Evolutionary conservation across 2,888 invertebrate genomes (phyloP), one percentile per base, ranked within the genome.

Genomic region (Plutella xylostella): DNA sequence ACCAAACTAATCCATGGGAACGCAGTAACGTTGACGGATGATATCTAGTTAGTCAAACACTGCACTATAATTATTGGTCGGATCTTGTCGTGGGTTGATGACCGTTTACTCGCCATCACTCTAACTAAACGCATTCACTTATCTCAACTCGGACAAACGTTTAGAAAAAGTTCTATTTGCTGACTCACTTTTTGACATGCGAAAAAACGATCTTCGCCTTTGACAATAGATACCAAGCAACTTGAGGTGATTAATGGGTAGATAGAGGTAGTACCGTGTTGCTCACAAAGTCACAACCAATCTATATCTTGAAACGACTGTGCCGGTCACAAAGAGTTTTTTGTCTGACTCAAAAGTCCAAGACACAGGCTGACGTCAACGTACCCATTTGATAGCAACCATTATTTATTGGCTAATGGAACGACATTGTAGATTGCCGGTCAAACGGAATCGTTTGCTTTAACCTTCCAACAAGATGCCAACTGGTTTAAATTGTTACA

Each of bases 61-160:
- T n/a, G n/a, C n/a, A n/a, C n/a, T n/a, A n/a, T n/a, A n/a, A n/a
- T n/a, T n/a, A n/a, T n/a, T n/a, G n/a, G n/a, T n/a, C n/a, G n/a
- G n/a, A n/a, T n/a, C n/a, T n/a, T n/a, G n/a, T n/a, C 51, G 37
- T 60, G 63, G 76, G 74, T 74, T 67, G 71, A 69, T 68, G 74
- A 74, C 77, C 76, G 73, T 67, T 65, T 61, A 61, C 66, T 21
- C 4, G 15, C 39, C 39, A 28, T 9, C 3, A 17, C 55, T 58
- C 64, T 49, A 57, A 58, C 64, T 49, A 58, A 58, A 55, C 61
- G 60, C 74, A 75, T 75, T 75, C 76, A 76, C 72, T 78, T 75
- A 79, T 77, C 76, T 74, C 61, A 56, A 15, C 61, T 65, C 72
- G 75, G 77, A 82, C 78, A 79, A 79, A 79, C 68, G 66, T 55